Base-by-base conservation (phyloP, 2,797 vertebrate genomes). In the Cichlasoma orientale region DNA sequence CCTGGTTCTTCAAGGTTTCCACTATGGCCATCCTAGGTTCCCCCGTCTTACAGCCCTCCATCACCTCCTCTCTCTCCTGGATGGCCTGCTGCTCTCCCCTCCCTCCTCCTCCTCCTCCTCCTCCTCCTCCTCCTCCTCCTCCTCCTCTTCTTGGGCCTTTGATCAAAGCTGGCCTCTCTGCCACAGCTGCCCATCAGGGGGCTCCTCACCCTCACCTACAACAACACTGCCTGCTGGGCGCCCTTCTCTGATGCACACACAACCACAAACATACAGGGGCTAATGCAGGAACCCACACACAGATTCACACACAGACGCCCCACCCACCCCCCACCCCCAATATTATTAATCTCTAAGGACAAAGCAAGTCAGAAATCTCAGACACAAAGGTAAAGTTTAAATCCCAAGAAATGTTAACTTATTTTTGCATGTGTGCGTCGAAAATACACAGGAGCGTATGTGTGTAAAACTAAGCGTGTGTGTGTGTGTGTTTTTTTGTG, bases 131-230 rank as follows among this genome's bases (percentile, higher is more conserved):
- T 81, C 71, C 63, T 77, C 56, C 13, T 66, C 70, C 58, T 74
- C 69, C 16, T 73, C 59, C 21, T 84, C 85, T 75, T 86, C 82
- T 75, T 72, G 74, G 91, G 86, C 86, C 88, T 94, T 88, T 92
- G 95, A 96, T 96, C 95, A 96, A 94, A 93, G 93, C 92, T 92
- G 92, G 90, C 93, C 91, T 92, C 88, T 92, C 86, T 93, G 91
- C 92, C 92, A 92, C 93, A 92, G 94, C 90, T 91, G 91, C 93
- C 92, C 93, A 84, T 94, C 93, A 92, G 95, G 94, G 95, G 92
- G 94, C 92, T 94, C 93, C 92, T 93, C 91, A 83, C 93, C 92
- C 92, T 94, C 94, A 95, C 91, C 94, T 95, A 93, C 92, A 95
- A 95, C 93, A 94, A 94, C 92, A 94, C 86, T 56, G 90, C 93